A percentile compares a stretch with the other conserved stretches of the same genome.
Evolutionary conservation across 2,888 invertebrate species (phyloP).

Genomic region (Aporophyla nigra): DNA sequence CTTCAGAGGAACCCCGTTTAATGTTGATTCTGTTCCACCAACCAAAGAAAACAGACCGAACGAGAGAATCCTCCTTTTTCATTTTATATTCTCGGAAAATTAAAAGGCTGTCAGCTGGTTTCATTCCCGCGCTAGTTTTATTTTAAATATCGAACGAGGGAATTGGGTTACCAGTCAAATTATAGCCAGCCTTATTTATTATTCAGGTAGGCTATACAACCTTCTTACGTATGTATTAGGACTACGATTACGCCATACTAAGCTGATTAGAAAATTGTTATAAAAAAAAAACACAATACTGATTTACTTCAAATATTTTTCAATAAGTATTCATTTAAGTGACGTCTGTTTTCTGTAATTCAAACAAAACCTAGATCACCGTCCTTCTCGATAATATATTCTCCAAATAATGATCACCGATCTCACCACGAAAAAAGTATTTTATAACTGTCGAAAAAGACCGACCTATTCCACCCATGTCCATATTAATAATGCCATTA

Average conservation of each 20-base stretch:
- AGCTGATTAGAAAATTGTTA: not conserved
- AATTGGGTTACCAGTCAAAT: slow-evolving; percentile 38
- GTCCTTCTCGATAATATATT: no score
- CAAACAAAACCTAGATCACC: not conserved
- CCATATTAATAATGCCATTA: not conserved
- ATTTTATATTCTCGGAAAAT: slow-evolving; percentile 16
- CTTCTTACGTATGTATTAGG: not conserved
- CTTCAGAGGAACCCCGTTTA: slow-evolving; percentile 22
- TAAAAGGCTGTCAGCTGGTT: slow-evolving; percentile 49
- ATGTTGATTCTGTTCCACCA: slow-evolving; percentile 41
- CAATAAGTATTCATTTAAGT: not conserved
- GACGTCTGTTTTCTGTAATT: not conserved
- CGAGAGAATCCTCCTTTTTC: slow-evolving; percentile 1
- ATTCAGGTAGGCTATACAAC: slow-evolving; percentile 17
- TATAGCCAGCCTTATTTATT: slow-evolving; percentile 22
- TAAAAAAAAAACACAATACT: no score
- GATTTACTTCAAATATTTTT: not conserved
- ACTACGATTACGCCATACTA: not conserved
- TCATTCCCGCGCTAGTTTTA: slow-evolving; percentile 46
- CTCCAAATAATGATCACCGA: not conserved
- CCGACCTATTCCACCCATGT: not conserved
- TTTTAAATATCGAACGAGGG: slow-evolving; percentile 49
- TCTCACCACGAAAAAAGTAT: not conserved
- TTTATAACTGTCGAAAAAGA: not conserved
- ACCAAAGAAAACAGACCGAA: slow-evolving; percentile 26